phyloP scores from a whole-genome alignment of 30 jellyfish, hydroid and myxozoan species.

The Mastigias papua region DNA sequence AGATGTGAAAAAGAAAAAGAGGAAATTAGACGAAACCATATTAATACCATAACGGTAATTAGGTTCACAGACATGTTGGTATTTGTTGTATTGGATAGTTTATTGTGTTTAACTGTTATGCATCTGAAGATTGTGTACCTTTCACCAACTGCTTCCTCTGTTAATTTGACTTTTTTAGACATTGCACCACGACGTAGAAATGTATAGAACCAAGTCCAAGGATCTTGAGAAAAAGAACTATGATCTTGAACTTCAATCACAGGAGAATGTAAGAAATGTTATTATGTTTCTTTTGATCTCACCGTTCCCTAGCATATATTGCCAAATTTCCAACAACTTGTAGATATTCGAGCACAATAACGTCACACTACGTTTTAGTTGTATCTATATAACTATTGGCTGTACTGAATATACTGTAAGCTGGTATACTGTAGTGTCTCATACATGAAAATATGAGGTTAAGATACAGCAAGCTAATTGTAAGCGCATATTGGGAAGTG shows the following conservation, averaged over 20 bases:
- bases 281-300: too few relatives aligned
- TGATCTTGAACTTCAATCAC: conserved; percentile 54
- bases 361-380: too few relatives aligned
- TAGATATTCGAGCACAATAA: too few relatives aligned
- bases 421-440: too few relatives aligned
- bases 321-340: too few relatives aligned
- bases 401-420: too few relatives aligned
- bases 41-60: conserved; percentile 36
- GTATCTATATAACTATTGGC: too few relatives aligned
- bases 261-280: conserved; percentile 58
- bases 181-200: conserved; percentile 56
- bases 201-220: conserved; percentile 59
- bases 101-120: too few relatives aligned
- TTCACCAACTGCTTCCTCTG: background rate
- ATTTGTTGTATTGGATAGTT: background rate
- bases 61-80: background rate
- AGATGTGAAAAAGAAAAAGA: conserved; percentile 47
- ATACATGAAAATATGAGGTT: too few relatives aligned
- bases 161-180: conserved; percentile 8
- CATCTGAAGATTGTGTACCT: too few relatives aligned
- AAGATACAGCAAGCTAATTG: too few relatives aligned
- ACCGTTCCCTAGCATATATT: background rate
- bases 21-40: conserved; percentile 26
- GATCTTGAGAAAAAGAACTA: conserved; percentile 64
- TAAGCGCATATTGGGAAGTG: too few relatives aligned